Evolutionary conservation across 92 coral and sea anemone genomes (phyloP).

Genomic region (Porites lobata): DNA sequence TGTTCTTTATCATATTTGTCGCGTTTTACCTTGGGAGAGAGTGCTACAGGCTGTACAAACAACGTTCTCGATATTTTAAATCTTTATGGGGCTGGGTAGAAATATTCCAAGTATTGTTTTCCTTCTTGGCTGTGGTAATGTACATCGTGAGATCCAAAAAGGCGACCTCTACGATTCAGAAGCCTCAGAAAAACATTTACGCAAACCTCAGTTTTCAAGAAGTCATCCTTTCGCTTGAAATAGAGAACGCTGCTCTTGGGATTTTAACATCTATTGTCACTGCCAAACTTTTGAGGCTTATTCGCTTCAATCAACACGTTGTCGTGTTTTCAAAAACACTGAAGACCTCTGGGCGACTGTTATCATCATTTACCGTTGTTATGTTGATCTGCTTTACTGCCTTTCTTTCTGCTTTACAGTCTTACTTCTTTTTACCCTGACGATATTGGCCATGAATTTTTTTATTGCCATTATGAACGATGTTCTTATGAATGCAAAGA

Average conservation of each 20-base stretch:
- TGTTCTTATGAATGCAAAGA: conserved; percentile 58
- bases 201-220: conserved; percentile 70
- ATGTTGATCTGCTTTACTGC: conserved; percentile 53
- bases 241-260: conserved; percentile 69
- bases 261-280: conserved; percentile 72
- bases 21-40: conserved; percentile 63
- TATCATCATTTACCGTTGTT: conserved; percentile 52
- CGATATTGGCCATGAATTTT: conserved; percentile 69
- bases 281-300: conserved; percentile 60
- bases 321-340: conserved; percentile 64
- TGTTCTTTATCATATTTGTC: conserved; percentile 69
- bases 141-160: conserved; percentile 64
- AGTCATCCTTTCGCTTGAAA: conserved; percentile 50
- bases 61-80: conserved; percentile 58
- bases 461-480: conserved; percentile 76
- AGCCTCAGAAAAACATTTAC: conserved; percentile 67
- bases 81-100: conserved; percentile 82
- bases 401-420: conserved; percentile 63
- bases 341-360: conserved; percentile 31
- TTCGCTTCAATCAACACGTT: conserved; percentile 79
- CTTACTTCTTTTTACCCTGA: conserved; percentile 39
- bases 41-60: conserved; percentile 50
- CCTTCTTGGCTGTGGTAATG: conserved; percentile 56
- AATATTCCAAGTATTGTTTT: conserved; percentile 58
- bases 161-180: conserved; percentile 55